These are phyloP conservation scores for Chlorocebus sabaeus DNA, from an alignment of 2,113 vertebrate species.

Conservation along the genomic window DNA sequence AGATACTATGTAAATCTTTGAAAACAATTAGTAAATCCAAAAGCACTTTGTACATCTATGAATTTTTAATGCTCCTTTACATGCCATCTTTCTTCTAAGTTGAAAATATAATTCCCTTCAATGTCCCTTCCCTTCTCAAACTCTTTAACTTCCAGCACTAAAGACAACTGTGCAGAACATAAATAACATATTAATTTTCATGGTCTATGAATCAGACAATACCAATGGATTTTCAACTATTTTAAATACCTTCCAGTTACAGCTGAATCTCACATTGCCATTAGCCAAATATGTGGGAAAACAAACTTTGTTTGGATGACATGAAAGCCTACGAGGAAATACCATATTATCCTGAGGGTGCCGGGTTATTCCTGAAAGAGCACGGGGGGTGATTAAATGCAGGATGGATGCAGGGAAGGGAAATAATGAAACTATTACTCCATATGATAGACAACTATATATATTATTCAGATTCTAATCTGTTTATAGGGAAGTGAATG, in stretches of 20 bases:
- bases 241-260: conserved; percentile 25
- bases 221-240: conserved; percentile 10
- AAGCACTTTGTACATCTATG: conserved; percentile 54
- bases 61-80: conserved; percentile 47
- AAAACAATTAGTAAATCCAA: conserved; percentile 67
- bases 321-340: neutral
- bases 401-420: neutral
- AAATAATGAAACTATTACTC: neutral
- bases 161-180: neutral
- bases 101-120: conserved; percentile 43
- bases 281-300: neutral
- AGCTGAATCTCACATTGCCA: neutral
- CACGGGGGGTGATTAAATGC: neutral
- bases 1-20: conserved; percentile 52
- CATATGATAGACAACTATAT: neutral
- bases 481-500: neutral
- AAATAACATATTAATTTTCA: conserved; percentile 67
- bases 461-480: neutral
- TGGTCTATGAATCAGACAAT: conserved; percentile 8
- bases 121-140: conserved; percentile 19
- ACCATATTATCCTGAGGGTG: neutral
- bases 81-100: conserved; percentile 47
- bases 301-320: neutral
- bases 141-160: conserved; percentile 30
- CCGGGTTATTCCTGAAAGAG: neutral